These are phyloP conservation scores for Ichneumoninae sp. DNA, from an alignment of 2,888 invertebrate genomes.

Conservation along the genomic window DNA sequence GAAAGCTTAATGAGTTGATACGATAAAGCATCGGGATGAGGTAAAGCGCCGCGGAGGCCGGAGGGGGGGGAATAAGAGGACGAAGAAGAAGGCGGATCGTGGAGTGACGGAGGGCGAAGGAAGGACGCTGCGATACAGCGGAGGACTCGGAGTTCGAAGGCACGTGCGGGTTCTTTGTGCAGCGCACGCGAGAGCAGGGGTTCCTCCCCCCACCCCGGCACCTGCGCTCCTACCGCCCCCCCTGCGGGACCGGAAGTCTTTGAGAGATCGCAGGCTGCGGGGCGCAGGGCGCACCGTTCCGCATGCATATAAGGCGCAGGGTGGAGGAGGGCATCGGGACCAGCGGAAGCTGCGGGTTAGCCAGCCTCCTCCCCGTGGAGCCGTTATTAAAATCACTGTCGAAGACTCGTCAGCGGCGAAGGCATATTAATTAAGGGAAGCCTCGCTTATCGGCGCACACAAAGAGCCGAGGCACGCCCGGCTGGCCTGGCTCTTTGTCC, in stretches of 20 bases:
- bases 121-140: conserved; percentile 14
- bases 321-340: conserved; percentile 26
- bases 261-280: conserved; percentile 37
- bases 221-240: neutral
- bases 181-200: neutral
- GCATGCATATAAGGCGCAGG: conserved; percentile 12
- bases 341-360: conserved; percentile 24
- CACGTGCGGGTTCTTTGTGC: conserved; percentile 49
- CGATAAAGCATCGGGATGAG: conserved; percentile 61
- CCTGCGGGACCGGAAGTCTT: conserved; percentile 48
- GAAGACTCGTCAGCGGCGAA: conserved; percentile 58
- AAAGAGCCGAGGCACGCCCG: conserved; percentile 36
- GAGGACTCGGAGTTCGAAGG: conserved; percentile 34
- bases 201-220: neutral
- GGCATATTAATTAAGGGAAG: conserved; percentile 64
- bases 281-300: neutral
- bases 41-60: neutral
- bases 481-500: conserved; percentile 15
- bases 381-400: conserved; percentile 64
- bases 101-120: conserved; percentile 14
- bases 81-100: neutral
- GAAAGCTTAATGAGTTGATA: conserved; percentile 67
- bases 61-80: neutral
- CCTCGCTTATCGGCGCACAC: conserved; percentile 41
- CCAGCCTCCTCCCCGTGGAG: neutral